Conservation (phyloP, 2,113 vertebrate genomes). For the Mormyrus iriodes region DNA sequence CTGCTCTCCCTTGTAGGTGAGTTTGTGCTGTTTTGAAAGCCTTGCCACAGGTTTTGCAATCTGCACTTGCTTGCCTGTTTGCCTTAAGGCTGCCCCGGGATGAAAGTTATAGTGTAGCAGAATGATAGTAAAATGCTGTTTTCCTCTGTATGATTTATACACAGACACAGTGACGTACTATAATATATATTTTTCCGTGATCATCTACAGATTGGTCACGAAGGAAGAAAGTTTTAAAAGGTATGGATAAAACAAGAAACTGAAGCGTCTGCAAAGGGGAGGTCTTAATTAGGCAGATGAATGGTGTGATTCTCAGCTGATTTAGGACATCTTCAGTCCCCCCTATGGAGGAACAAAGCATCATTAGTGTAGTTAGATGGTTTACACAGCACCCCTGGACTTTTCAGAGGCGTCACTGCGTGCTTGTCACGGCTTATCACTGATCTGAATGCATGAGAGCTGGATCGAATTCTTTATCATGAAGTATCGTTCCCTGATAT, state of each 20-base stretch:
- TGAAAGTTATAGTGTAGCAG: neutral
- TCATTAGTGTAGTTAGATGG: neutral
- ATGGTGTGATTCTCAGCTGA: neutral
- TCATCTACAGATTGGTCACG: neutral
- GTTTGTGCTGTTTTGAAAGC: neutral
- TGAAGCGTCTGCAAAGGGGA: neutral
- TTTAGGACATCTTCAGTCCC: neutral
- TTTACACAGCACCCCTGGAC: neutral
- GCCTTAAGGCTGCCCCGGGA: neutral
- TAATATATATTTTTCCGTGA: neutral
- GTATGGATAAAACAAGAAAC: neutral
- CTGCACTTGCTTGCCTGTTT: neutral
- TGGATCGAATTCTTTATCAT: neutral
- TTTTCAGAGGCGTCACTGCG: neutral
- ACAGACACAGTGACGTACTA: neutral
- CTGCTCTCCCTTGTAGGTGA: neutral
- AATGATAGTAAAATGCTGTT: neutral
- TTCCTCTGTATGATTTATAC: neutral
- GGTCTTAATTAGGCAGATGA: neutral
- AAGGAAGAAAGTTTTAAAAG: neutral
- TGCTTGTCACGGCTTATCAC: neutral
- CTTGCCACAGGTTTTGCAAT: neutral
- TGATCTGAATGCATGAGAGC: neutral
- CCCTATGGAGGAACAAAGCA: constrained; percentile 4
- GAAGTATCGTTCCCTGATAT: neutral